Evolutionary conservation across 2,797 vertebrate species (phyloP), one percentile per base, ranked within the genome.

Genomic region (Yasuhikotakia modesta): DNA sequence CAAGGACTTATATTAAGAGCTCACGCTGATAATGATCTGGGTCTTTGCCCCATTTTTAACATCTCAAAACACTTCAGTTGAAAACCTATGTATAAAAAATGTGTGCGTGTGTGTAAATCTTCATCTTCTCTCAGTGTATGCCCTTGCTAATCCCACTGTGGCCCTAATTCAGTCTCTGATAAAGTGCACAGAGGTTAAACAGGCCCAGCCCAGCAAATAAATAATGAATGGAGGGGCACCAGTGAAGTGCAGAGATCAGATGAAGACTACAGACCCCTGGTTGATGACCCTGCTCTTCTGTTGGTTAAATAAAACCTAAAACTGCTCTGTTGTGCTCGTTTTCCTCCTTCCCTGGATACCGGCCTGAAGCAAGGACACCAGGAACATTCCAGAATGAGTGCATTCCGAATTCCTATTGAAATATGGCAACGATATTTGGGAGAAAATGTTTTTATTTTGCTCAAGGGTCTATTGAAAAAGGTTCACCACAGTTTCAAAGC

Each of bases 221-320:
- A 90, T 91, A 89, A 91, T 91, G 66, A 89, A 92, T 91, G 85
- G 77, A 89, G 88, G 83, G 77, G 88, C 86, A 89, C 85, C 91
- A 88, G 92, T 93, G 91, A 92, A 88, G 86, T 87, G 89, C 85
- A 86, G 84, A 86, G 84, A 89, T 87, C 85, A 83, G 88, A 84
- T 7, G 85, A 86, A 82, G 76, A 67, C 80, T 69, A 48, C 7
- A 66, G 70, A 78, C 76, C 79, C 61, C 46, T 11, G 71, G 68
- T 50, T 48, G 79, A 65, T 82, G 80, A 82, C 67, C 76, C 61
- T 58, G 58, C 61, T 68, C 43, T 43, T 43, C 81, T 80, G 22
- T 46, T 52, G 53, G 58, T 85, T 75, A 76, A 64, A 79, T 55
- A 80, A 72, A 61, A 79, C 81, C 50, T 19, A 32, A 55, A 73